phyloP scores from a whole-genome alignment of 2,797 vertebrate genomes.

The Buceros bicornis region DNA sequence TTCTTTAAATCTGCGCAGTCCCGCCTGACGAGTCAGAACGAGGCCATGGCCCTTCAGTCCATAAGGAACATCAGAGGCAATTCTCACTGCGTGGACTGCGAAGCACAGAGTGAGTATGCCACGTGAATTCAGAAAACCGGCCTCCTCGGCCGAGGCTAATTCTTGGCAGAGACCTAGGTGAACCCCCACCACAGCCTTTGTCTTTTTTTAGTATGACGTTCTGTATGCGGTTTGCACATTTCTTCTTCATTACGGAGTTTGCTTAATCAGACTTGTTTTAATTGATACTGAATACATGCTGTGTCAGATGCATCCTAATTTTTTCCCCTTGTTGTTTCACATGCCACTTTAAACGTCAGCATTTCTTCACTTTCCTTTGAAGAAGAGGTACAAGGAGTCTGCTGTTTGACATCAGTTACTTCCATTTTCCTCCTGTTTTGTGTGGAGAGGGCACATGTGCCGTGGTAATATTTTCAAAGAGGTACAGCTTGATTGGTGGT shows the following conservation, averaged over 20 bases:
- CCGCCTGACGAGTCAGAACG: constrained; percentile 93
- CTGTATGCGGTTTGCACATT: not conserved
- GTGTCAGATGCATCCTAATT: not conserved
- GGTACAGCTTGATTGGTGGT: not conserved
- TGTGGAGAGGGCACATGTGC: not conserved
- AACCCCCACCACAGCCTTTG: not conserved
- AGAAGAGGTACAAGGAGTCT: not conserved
- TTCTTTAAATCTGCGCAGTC: constrained; percentile 80
- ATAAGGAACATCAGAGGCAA: constrained; percentile 92
- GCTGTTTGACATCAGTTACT: not conserved
- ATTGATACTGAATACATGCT: not conserved
- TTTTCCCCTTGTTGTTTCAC: not conserved
- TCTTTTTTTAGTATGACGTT: not conserved
- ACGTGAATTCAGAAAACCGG: not conserved
- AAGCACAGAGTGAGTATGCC: constrained; percentile 89
- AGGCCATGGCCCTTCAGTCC: constrained; percentile 94
- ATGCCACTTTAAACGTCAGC: not conserved
- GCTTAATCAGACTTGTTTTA: not conserved
- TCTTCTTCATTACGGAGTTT: not conserved
- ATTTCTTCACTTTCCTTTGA: not conserved
- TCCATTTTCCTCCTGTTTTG: not conserved
- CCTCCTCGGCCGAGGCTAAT: not conserved
- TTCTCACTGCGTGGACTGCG: constrained; percentile 93
- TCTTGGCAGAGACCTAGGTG: not conserved
- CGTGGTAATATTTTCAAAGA: not conserved